These are phyloP conservation scores for Columbina picui DNA, from an alignment of 2,113 vertebrate genomes.

Conservation along the genomic window DNA sequence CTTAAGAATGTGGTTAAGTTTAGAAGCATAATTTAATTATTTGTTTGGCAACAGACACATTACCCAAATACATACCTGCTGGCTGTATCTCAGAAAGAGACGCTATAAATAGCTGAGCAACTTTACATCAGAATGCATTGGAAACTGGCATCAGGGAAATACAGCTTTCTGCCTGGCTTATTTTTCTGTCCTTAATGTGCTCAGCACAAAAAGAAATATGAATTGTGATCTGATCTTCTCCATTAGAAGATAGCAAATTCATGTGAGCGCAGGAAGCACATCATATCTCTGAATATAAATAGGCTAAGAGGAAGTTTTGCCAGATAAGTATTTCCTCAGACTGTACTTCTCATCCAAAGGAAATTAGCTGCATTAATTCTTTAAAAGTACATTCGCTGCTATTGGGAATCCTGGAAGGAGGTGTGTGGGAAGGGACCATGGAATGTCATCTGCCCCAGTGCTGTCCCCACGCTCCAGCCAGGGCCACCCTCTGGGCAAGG, in stretches of 20 bases:
- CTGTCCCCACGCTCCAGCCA: neutral
- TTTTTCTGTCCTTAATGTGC: neutral
- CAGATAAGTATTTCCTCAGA: constrained; percentile 44
- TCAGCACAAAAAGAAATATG: neutral
- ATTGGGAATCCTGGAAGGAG: neutral
- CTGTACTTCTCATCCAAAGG: neutral
- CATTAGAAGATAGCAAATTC: constrained; percentile 9
- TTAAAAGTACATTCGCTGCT: neutral
- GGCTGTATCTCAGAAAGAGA: neutral
- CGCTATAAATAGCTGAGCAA: neutral
- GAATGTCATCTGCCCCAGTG: neutral
- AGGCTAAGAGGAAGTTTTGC: constrained; percentile 26
- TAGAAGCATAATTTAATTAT: neutral
- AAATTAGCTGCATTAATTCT: constrained; percentile 33
- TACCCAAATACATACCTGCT: neutral
- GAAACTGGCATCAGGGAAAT: neutral
- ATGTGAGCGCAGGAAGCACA: constrained; percentile 10
- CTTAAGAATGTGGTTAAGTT: neutral
- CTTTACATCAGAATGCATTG: neutral
- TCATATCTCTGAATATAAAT: constrained; percentile 28
- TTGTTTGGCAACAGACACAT: neutral
- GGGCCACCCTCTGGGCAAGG: neutral
- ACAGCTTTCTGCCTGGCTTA: neutral
- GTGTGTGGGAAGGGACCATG: neutral
- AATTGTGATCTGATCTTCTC: constrained; percentile 1